phyloP scores from a whole-genome alignment of 2,888 invertebrate species.

The Nesidiocoris tenuis region DNA sequence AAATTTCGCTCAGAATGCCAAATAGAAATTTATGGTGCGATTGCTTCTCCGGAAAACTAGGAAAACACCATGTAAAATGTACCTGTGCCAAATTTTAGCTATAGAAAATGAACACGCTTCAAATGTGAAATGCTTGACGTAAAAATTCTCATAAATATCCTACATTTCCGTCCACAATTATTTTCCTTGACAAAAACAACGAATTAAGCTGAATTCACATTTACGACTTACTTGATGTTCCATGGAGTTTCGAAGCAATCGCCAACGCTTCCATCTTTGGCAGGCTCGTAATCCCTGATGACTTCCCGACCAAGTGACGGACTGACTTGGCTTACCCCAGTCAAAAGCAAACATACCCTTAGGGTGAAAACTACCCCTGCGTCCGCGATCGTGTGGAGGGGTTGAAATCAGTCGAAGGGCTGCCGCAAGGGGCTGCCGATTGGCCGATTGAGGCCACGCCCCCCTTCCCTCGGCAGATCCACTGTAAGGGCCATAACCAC shows the following conservation, averaged over 20 bases:
- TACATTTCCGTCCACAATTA: too few relatives aligned
- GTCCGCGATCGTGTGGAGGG: neutral
- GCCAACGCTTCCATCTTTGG: conserved; percentile 36
- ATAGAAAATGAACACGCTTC: too few relatives aligned
- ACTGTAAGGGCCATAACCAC: conserved; percentile 24
- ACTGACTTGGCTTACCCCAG: conserved; percentile 39
- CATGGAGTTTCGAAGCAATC: conserved; percentile 35
- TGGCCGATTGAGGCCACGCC: conserved; percentile 29
- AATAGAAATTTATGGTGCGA: too few relatives aligned
- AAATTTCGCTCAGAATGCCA: too few relatives aligned
- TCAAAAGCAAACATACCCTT: conserved; percentile 28
- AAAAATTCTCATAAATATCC: too few relatives aligned
- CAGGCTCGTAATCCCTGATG: conserved; percentile 34
- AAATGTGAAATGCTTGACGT: too few relatives aligned
- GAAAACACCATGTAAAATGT: too few relatives aligned
- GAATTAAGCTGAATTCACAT: too few relatives aligned
- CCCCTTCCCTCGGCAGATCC: neutral
- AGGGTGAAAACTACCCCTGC: conserved; percentile 35
- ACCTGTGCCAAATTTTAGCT: too few relatives aligned
- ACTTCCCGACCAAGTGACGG: conserved; percentile 39
- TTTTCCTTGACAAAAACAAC: too few relatives aligned
- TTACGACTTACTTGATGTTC: conserved; percentile 37
- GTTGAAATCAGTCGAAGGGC: conserved; percentile 20
- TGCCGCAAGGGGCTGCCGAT: conserved; percentile 4
- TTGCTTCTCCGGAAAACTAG: too few relatives aligned